Percentiles rank a stretch among this genome's conserved stretches.
phyloP scores from a whole-genome alignment of 2,888 invertebrate genomes.

The Troides oblongomaculatus region DNA sequence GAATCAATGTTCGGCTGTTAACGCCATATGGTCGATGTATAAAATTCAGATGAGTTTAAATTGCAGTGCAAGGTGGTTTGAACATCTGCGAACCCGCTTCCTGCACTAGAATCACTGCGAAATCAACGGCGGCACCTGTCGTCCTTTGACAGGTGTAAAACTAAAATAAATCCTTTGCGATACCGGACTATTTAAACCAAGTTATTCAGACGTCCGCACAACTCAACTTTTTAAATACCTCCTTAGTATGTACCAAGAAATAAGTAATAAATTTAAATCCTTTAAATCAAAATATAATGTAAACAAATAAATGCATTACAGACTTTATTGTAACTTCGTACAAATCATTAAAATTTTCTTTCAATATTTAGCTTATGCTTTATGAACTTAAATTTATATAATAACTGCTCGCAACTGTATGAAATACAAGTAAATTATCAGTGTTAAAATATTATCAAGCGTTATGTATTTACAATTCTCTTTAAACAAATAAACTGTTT shows the following conservation, averaged over 20 bases:
- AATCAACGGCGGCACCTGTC: conserved; percentile 70
- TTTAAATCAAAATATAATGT: not conserved
- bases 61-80: conserved; percentile 55
- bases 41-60: conserved; percentile 58
- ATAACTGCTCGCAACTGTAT: too few species aligned
- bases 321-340: not conserved
- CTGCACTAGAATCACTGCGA: conserved; percentile 53
- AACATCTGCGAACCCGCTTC: conserved; percentile 55
- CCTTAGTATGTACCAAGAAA: conserved; percentile 9
- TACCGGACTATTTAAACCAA: not conserved
- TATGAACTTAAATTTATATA: too few species aligned
- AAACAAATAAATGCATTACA: not conserved
- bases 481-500: not conserved
- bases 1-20: not conserved
- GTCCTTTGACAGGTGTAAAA: conserved; percentile 30
- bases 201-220: conserved; percentile 22
- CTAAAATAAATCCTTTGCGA: conserved; percentile 25
- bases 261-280: not conserved
- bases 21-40: conserved; percentile 36
- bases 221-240: conserved; percentile 30
- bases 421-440: too few species aligned
- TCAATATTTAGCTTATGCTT: too few species aligned
- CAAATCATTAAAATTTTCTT: not conserved
- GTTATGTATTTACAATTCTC: not conserved
- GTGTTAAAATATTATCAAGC: not conserved